These are phyloP conservation scores for Girardia tigrina DNA, from an alignment of 2,888 invertebrate genomes.

Conservation along the genomic window DNA sequence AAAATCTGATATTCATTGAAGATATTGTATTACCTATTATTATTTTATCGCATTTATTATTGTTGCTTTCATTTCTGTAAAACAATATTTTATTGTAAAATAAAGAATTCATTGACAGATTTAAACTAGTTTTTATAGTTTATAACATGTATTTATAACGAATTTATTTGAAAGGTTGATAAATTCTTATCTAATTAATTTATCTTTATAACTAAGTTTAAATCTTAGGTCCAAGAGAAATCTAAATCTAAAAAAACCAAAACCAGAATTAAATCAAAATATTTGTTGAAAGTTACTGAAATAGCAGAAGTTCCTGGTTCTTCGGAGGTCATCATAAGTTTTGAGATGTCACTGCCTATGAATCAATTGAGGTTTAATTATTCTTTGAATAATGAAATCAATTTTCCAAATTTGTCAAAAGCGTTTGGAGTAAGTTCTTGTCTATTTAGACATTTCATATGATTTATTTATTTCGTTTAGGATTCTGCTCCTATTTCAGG, in stretches of 20 bases:
- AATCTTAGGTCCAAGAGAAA: background rate
- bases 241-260: background rate
- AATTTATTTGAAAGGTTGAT: too few species aligned
- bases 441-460: background rate
- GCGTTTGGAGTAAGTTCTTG: background rate
- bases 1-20: too few species aligned
- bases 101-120: too few species aligned
- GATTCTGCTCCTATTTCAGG: background rate
- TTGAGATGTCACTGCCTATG: constrained; percentile 18
- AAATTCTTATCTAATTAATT: too few species aligned
- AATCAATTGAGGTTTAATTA: background rate
- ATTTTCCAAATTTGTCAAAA: background rate
- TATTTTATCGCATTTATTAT: too few species aligned
- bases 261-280: background rate
- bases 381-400: background rate
- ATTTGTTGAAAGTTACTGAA: constrained; percentile 17
- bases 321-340: background rate
- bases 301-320: background rate
- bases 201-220: too few species aligned
- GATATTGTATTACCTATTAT: too few species aligned
- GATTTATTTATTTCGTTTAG: background rate
- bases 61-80: too few species aligned
- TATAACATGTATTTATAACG: too few species aligned
- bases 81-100: too few species aligned
- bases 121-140: too few species aligned